These are phyloP conservation scores for Labrus mixtus DNA, from an alignment of 2,113 vertebrate species.

Conservation along the genomic window DNA sequence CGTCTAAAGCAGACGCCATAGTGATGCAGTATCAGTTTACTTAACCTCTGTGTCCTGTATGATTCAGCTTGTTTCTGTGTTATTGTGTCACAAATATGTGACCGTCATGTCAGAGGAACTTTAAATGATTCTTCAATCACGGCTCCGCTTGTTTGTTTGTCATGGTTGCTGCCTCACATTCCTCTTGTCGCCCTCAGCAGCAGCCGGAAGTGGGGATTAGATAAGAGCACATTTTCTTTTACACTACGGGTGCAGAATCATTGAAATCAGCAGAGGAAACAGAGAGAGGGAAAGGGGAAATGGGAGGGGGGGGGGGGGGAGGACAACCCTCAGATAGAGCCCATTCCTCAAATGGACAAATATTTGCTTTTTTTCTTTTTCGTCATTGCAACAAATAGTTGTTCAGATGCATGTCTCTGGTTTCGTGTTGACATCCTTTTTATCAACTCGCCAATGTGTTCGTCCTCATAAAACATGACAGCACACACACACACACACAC, in stretches of 20 bases:
- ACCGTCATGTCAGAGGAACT: constrained; percentile 59
- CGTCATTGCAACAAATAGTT: constrained; percentile 61
- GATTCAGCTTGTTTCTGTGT: not conserved
- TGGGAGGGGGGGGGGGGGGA: not conserved
- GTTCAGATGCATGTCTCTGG: constrained; percentile 60
- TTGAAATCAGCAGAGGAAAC: constrained; percentile 21
- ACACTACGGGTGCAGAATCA: constrained; percentile 27
- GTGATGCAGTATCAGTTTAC: too few relatives aligned
- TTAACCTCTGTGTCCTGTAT: not conserved
- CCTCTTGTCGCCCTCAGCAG: constrained; percentile 37
- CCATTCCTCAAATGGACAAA: constrained; percentile 60
- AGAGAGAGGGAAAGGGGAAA: constrained; percentile 19
- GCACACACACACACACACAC: not conserved
- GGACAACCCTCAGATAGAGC: constrained; percentile 16
- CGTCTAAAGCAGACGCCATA: too few relatives aligned
- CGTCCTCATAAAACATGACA: constrained; percentile 44
- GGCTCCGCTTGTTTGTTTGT: constrained; percentile 54
- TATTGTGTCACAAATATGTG: constrained; percentile 21
- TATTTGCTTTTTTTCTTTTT: constrained; percentile 68
- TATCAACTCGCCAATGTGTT: constrained; percentile 65
- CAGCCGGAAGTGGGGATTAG: constrained; percentile 67
- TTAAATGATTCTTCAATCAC: constrained; percentile 28
- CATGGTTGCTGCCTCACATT: constrained; percentile 54
- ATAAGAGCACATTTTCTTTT: constrained; percentile 69
- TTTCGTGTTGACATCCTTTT: constrained; percentile 59